Conservation (phyloP, 1,140 invertebrate species). For the Panulirus ornatus region DNA sequence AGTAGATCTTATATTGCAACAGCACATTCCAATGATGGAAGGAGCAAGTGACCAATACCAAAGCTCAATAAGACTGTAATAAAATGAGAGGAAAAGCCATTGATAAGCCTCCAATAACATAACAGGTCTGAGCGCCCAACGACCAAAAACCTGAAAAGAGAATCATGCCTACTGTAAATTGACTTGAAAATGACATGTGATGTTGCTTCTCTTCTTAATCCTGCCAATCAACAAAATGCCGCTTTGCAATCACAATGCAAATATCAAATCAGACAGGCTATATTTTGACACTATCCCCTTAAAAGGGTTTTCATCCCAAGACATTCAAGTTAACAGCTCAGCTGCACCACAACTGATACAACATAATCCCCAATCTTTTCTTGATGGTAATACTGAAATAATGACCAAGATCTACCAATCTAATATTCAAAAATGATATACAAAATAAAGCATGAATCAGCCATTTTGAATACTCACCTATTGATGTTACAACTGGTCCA, state of each 20-base stretch:
- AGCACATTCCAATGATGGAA: no score
- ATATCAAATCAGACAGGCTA: not conserved
- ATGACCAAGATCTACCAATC: not conserved
- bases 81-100: conserved; percentile 75
- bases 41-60: no score
- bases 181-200: not conserved
- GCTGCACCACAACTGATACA: no score
- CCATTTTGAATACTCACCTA: conserved; percentile 27
- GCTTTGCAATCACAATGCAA: not conserved
- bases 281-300: no score
- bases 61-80: conserved; percentile 47
- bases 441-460: not conserved
- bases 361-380: no score
- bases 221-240: not conserved
- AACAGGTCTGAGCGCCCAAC: conserved; percentile 86
- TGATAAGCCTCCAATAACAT: conserved; percentile 82
- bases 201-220: conserved; percentile 18
- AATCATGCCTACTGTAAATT: conserved; percentile 69
- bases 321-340: no score
- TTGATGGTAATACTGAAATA: no score
- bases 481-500: conserved; percentile 85
- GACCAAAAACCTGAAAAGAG: conserved; percentile 88
- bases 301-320: no score
- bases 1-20: no score
- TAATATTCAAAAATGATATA: not conserved